phyloP scores from a whole-genome alignment of 2,797 vertebrate genomes.

The Hydrolagus colliei region DNA sequence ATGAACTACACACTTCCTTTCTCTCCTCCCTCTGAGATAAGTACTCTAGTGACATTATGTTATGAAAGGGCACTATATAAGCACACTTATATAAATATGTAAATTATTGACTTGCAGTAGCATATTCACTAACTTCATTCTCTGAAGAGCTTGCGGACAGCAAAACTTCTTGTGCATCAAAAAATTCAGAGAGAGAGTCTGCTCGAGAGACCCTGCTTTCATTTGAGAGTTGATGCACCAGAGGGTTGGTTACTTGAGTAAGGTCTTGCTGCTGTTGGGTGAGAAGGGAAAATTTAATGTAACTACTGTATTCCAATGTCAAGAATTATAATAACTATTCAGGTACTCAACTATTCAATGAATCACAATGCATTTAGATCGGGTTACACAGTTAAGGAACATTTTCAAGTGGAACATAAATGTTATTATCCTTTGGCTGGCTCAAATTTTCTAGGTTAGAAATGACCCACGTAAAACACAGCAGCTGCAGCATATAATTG shows the following conservation, averaged over 20 bases:
- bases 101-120: neutral
- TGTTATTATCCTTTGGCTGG: no score
- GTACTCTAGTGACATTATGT: no score
- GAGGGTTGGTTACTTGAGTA: conserved; percentile 61
- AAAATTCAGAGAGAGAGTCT: conserved; percentile 92
- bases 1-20: no score
- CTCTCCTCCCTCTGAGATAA: no score
- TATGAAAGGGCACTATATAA: no score
- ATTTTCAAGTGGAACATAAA: no score
- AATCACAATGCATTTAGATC: no score
- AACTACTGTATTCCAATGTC: neutral
- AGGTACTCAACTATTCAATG: neutral
- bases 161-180: conserved; percentile 93
- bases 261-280: conserved; percentile 67
- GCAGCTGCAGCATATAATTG: neutral
- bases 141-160: conserved; percentile 93
- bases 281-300: conserved; percentile 23
- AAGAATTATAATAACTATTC: neutral
- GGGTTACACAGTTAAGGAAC: no score
- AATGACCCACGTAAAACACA: neutral
- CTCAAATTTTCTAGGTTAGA: neutral
- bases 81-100: no score
- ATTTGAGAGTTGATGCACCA: conserved; percentile 87
- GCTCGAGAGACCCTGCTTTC: conserved; percentile 85
- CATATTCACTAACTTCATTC: conserved; percentile 72